Percentiles rank a stretch among this genome's conserved stretches.
phyloP scores from a whole-genome alignment of 2,113 vertebrate species.

The Corvus moneduloides region DNA sequence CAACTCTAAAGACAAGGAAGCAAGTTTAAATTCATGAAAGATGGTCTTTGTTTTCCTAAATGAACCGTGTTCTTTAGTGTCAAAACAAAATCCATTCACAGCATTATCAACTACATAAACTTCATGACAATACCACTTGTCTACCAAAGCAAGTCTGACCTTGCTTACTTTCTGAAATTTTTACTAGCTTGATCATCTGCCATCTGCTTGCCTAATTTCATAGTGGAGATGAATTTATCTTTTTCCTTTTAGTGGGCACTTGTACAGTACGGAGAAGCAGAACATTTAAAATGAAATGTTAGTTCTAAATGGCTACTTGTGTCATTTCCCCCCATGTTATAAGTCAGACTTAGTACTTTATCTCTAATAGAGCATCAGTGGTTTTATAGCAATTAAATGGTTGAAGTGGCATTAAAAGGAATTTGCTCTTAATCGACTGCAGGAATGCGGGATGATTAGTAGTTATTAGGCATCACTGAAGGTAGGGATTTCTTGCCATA shows the following conservation, averaged over 20 bases:
- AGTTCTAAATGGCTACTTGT: background rate
- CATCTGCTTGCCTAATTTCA: background rate
- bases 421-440: background rate
- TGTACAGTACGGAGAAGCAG: background rate
- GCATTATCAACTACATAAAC: background rate
- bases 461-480: background rate
- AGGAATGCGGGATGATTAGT: constrained; percentile 15
- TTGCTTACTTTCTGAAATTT: constrained; percentile 9
- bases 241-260: background rate
- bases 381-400: background rate
- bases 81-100: constrained; percentile 21
- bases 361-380: background rate
- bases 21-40: constrained; percentile 57
- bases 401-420: background rate
- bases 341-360: background rate
- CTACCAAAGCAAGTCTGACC: background rate
- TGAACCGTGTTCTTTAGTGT: constrained; percentile 13
- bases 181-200: background rate
- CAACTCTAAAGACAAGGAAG: constrained; percentile 58
- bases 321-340: background rate
- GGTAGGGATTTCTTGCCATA: background rate
- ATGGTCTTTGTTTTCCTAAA: constrained; percentile 63
- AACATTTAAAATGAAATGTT: background rate
- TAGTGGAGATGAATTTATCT: background rate
- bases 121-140: background rate